Evolutionary conservation across 1,140 invertebrate species (phyloP).

Genomic region (Pygmarrhopalites habei): DNA sequence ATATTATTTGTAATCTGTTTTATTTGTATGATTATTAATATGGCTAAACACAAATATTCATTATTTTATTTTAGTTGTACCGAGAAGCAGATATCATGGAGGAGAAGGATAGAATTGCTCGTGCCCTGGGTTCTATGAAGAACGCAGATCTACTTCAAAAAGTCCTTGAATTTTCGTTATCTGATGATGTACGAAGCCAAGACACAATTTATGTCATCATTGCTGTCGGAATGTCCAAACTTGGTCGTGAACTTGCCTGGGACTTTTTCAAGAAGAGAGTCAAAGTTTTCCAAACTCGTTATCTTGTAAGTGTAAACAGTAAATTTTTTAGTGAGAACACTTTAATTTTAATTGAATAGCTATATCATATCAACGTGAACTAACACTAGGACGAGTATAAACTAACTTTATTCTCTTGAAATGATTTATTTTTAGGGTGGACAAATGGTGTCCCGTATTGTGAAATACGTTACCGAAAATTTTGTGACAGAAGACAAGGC

Average conservation of each 20-base stretch:
- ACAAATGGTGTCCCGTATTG: conserved; percentile 61
- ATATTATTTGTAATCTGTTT: no score
- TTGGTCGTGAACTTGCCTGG: conserved; percentile 80
- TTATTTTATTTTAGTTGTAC: conserved; percentile 57
- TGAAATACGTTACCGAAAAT: conserved; percentile 78
- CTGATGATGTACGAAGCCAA: conserved; percentile 82
- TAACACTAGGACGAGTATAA: no score
- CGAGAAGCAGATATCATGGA: conserved; percentile 79
- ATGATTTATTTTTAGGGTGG: conserved; percentile 10
- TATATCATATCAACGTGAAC: not conserved
- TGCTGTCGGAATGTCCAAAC: conserved; percentile 63
- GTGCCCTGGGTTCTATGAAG: conserved; percentile 67
- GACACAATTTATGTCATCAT: conserved; percentile 83
- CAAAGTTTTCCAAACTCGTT: conserved; percentile 63
- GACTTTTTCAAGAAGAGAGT: conserved; percentile 83
- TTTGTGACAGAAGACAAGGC: conserved; percentile 75
- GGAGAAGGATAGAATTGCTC: conserved; percentile 81
- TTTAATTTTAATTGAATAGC: not conserved
- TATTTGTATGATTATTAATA: no score
- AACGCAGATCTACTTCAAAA: conserved; percentile 62
- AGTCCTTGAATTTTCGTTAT: conserved; percentile 83
- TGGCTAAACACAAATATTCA: no score
- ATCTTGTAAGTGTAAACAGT: conserved; percentile 61
- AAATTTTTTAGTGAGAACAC: no score
- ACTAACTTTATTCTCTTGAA: not conserved